phyloP scores from a whole-genome alignment of 1,140 invertebrate species.

The Lucilia cuprina region DNA sequence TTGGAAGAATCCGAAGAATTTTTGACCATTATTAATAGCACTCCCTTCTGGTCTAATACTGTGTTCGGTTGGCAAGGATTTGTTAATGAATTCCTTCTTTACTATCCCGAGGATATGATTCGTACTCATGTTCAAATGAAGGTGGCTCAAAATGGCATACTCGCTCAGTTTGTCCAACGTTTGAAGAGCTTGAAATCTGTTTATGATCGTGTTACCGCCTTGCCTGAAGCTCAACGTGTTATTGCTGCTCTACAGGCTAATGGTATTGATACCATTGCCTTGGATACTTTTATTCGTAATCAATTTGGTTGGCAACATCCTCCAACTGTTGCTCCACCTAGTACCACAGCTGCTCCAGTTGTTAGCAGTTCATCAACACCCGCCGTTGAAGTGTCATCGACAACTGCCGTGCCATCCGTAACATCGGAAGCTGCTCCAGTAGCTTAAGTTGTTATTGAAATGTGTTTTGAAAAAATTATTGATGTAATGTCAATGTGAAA shows the following conservation, averaged over 20 bases:
- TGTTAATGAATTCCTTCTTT: conserved; percentile 51
- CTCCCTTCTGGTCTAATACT: conserved; percentile 51
- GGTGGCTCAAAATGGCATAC: conserved; percentile 46
- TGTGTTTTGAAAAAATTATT: too few relatives aligned
- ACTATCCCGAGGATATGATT: conserved; percentile 48
- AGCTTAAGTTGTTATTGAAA: background rate
- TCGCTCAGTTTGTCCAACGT: conserved; percentile 51
- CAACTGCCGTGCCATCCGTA: background rate
- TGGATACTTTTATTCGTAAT: conserved; percentile 51
- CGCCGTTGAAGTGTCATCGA: background rate
- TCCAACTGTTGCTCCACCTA: conserved; percentile 9
- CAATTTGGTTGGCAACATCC: conserved; percentile 48
- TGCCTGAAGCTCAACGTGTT: conserved; percentile 43
- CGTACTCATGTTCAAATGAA: conserved; percentile 49
- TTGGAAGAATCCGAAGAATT: conserved; percentile 48
- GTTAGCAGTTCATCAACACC: background rate
- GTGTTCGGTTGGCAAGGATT: conserved; percentile 56
- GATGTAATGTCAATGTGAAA: too few relatives aligned
- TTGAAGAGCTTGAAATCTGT: conserved; percentile 44
- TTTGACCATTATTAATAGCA: conserved; percentile 47
- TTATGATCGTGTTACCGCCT: conserved; percentile 52
- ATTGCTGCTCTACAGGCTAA: conserved; percentile 45
- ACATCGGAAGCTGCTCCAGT: background rate
- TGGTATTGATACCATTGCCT: conserved; percentile 46
- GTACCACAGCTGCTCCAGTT: background rate